Evolutionary conservation across 2,797 vertebrate species (phyloP).

Genomic region (Argentina silus): DNA sequence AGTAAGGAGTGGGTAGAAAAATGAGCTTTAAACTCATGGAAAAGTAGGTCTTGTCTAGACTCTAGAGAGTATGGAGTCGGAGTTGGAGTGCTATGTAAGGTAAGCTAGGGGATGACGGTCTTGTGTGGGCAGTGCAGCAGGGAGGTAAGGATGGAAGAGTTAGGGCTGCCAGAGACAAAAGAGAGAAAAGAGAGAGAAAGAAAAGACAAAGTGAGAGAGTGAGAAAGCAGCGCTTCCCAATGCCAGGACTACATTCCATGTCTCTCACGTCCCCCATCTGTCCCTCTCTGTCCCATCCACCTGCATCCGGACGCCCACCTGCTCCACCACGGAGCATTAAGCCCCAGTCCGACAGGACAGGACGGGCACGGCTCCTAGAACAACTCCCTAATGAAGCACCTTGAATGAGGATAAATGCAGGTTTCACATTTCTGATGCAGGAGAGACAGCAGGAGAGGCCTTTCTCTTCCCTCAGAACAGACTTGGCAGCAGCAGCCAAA

Average conservation of each 20-base stretch:
- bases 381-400: conserved; percentile 54
- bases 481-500: conserved; percentile 34
- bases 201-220: background rate
- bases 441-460: background rate
- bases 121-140: background rate
- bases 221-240: background rate
- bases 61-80: too few species aligned
- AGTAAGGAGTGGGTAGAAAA: too few species aligned
- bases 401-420: conserved; percentile 46
- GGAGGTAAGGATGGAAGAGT: background rate
- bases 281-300: background rate
- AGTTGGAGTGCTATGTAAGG: too few species aligned
- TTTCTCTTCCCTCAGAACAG: conserved; percentile 14
- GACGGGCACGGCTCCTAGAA: conserved; percentile 48
- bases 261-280: background rate
- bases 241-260: background rate
- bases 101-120: too few species aligned
- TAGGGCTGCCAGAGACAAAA: background rate
- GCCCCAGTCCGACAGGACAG: background rate
- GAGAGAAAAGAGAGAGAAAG: background rate
- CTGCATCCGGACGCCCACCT: background rate
- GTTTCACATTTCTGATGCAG: background rate
- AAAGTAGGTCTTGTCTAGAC: too few species aligned
- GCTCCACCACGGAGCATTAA: background rate
- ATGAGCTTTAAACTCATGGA: too few species aligned